These are phyloP conservation scores for Melolontha melolontha DNA, from an alignment of 2,888 invertebrate genomes.

Conservation along the genomic window DNA sequence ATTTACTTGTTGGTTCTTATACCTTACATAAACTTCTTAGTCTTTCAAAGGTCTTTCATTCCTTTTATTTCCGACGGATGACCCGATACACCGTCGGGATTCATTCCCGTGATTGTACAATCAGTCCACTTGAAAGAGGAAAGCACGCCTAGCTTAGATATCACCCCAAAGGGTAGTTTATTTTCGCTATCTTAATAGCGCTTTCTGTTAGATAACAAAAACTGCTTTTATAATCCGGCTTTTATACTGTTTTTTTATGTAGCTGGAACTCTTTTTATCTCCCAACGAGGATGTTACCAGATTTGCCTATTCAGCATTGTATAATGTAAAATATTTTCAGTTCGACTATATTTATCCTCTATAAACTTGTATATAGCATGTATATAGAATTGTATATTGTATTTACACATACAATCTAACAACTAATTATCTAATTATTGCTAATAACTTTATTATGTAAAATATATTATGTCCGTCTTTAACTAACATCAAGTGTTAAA, in stretches of 20 bases:
- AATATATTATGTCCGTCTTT: too few relatives aligned
- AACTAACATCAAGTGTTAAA: too few relatives aligned
- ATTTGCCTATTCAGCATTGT: too few relatives aligned
- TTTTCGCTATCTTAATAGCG: constrained; percentile 28
- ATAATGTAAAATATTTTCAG: too few relatives aligned
- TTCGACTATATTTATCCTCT: too few relatives aligned
- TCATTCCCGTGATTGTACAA: constrained; percentile 30
- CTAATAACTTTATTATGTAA: too few relatives aligned
- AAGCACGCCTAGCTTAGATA: constrained; percentile 25
- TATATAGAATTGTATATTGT: too few relatives aligned
- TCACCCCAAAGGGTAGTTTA: constrained; percentile 37
- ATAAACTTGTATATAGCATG: too few relatives aligned
- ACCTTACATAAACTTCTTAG: too few relatives aligned
- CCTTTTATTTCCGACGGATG: constrained; percentile 17
- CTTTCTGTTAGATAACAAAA: not conserved
- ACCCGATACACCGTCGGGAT: constrained; percentile 28
- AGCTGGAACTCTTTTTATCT: constrained; percentile 3
- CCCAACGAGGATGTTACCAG: not conserved
- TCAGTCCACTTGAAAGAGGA: constrained; percentile 20
- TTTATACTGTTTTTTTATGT: constrained; percentile 12
- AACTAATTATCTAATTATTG: too few relatives aligned
- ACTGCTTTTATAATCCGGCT: constrained; percentile 14
- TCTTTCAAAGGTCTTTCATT: not conserved
- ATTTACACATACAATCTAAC: too few relatives aligned
- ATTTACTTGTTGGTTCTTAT: too few relatives aligned